Evolutionary conservation across 2,888 invertebrate species (phyloP), one percentile per base, ranked within the genome.

Genomic region (Ophonus ardosiacus): DNA sequence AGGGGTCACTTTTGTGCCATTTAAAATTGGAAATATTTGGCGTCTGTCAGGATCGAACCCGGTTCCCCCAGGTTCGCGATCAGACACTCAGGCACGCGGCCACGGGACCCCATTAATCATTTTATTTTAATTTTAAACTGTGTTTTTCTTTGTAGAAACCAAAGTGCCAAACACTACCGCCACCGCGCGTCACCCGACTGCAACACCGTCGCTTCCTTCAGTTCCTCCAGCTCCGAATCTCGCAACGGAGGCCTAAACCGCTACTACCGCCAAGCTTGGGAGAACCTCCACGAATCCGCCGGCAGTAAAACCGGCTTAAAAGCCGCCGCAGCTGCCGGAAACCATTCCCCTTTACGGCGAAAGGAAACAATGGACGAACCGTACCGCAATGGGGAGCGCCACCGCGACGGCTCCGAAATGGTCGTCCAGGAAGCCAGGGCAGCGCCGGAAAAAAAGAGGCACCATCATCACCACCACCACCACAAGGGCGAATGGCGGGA

Each of bases 191-290:
- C 97, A 8, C 96, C 97, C 51, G 97, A 97, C 91, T 97, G 97
- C 92, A 97, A 97, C 91, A 97, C 97, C 43, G 97, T 97, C 85
- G 97, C 97, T 79, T 97, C 97, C 17, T 96, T 97, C 90, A 97
- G 96, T 90, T 97, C 97, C 80, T 96, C 97, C 79, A 96, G 96
- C 79, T 96, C 97, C 0, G 97, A 97, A 89, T 97, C 96, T 7
- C 94, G 96, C 79, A 94, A 95, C 88, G 94, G 96, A 88, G 94
- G 96, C 43, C 93, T 98, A 86, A 97, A 97, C 90, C 94, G 97
- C 85, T 97, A 97, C 91, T 98, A 98, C 92, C 94, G 97, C 38
- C 96, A 97, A 90, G 98, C 98, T 1, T 98, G 98, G 98, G 97
- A 98, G 90, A 97, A 97, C 90, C 93, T 98, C 2, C 97, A 97